A percentile compares a stretch with the other conserved stretches of the same genome.
Evolutionary conservation across 2,113 vertebrate species (phyloP).

Genomic region (Syngnathoides biaculeatus): DNA sequence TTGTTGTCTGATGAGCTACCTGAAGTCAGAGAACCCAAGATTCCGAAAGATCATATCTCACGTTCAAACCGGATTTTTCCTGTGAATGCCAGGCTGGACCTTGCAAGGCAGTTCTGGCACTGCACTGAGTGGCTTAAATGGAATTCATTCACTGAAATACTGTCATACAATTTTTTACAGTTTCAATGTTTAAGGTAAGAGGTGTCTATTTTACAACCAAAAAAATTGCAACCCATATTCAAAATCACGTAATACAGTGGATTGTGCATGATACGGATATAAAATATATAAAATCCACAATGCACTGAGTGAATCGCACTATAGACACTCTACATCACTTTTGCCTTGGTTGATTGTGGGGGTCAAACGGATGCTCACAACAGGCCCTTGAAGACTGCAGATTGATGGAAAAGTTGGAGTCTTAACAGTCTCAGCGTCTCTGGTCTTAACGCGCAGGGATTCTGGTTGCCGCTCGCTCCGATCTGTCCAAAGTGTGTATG

Average conservation of each 20-base stretch:
- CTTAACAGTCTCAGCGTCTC: slow-evolving; percentile 35
- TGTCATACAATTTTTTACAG: too few species aligned
- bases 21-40: neutral
- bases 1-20: neutral
- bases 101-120: neutral
- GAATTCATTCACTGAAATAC: neutral
- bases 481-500: slow-evolving; percentile 20
- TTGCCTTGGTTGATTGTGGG: neutral
- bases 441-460: slow-evolving; percentile 38
- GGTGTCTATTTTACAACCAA: too few species aligned
- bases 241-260: too few species aligned
- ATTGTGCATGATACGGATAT: too few species aligned
- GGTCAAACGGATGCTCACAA: neutral
- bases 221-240: too few species aligned
- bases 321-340: neutral
- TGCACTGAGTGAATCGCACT: too few species aligned
- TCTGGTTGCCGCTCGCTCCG: slow-evolving; percentile 28
- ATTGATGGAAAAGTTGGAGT: slow-evolving; percentile 26
- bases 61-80: neutral
- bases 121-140: neutral
- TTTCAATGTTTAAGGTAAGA: too few species aligned
- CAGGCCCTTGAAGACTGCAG: neutral
- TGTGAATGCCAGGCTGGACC: neutral
- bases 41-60: too few species aligned
- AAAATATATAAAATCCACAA: too few species aligned